Conservation (phyloP, 2,113 vertebrate genomes). For the Speoplatyrhinus poulsoni region DNA sequence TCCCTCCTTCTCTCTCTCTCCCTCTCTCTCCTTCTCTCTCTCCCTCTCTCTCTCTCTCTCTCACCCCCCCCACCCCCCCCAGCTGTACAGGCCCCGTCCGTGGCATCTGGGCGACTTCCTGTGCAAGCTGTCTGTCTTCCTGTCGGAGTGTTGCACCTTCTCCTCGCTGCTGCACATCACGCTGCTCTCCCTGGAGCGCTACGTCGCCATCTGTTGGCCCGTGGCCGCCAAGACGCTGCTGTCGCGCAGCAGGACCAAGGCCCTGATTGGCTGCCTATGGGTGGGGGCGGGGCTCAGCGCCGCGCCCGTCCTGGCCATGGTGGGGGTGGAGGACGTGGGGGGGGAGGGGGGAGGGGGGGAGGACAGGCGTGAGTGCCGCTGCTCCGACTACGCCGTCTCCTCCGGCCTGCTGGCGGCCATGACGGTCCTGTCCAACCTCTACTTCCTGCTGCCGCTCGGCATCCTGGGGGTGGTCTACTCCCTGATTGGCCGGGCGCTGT, state of each 20-base stretch:
- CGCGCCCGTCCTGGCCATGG: constrained; percentile 70
- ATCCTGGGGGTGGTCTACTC: constrained; percentile 75
- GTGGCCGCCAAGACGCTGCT: constrained; percentile 74
- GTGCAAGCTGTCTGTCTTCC: constrained; percentile 78
- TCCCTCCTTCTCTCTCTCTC: background rate
- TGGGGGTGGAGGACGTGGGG: constrained; percentile 73
- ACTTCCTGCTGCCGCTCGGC: constrained; percentile 76
- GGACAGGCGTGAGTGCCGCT: constrained; percentile 73
- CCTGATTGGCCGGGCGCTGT: constrained; percentile 76
- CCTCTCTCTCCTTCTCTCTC: background rate
- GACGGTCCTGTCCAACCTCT: constrained; percentile 79
- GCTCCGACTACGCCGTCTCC: constrained; percentile 63
- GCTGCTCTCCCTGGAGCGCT: constrained; percentile 77
- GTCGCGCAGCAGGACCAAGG: constrained; percentile 66
- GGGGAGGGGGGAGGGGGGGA: constrained; percentile 33
- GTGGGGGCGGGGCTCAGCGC: constrained; percentile 68
- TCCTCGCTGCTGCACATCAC: constrained; percentile 82
- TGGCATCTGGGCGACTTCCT: constrained; percentile 72
- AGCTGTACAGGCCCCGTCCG: constrained; percentile 77
- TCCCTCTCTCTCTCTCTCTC: background rate
- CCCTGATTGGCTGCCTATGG: constrained; percentile 77
- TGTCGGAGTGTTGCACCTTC: constrained; percentile 81
- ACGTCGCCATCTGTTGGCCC: constrained; percentile 78
- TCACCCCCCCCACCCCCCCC: background rate
- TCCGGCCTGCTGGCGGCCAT: constrained; percentile 78